Conservation (phyloP, 2,113 vertebrate genomes). For the Tachysurus vachellii region DNA sequence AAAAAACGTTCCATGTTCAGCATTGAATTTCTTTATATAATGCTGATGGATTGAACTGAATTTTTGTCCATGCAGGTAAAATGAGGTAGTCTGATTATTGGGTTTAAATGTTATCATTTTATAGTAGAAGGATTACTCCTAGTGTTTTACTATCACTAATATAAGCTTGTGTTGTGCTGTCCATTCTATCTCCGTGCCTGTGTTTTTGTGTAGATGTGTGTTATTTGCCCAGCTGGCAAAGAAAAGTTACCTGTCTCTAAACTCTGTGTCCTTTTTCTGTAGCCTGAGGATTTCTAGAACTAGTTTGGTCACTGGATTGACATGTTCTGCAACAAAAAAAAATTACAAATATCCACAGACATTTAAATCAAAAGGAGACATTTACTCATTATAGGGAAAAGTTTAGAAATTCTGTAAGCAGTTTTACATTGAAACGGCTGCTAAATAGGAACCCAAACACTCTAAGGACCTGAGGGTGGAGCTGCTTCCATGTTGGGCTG, state of each 20-base stretch:
- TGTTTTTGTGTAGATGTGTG: too few relatives aligned
- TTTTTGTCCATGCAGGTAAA: too few relatives aligned
- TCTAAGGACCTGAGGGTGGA: not conserved
- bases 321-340: conserved; percentile 10
- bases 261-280: conserved; percentile 25
- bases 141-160: too few relatives aligned
- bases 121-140: too few relatives aligned
- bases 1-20: too few relatives aligned
- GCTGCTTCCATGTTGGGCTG: not conserved
- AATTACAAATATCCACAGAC: not conserved
- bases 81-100: too few relatives aligned
- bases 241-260: conserved; percentile 22
- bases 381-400: not conserved
- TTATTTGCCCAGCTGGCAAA: not conserved
- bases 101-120: too few relatives aligned
- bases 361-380: not conserved
- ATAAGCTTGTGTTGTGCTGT: too few relatives aligned
- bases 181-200: too few relatives aligned
- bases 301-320: conserved; percentile 38
- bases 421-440: not conserved
- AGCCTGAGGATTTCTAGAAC: conserved; percentile 39
- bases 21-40: too few relatives aligned
- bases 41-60: too few relatives aligned
- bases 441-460: not conserved
- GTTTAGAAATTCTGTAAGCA: not conserved